phyloP scores from a whole-genome alignment of 2,888 invertebrate species.

The Mythimna albipuncta region DNA sequence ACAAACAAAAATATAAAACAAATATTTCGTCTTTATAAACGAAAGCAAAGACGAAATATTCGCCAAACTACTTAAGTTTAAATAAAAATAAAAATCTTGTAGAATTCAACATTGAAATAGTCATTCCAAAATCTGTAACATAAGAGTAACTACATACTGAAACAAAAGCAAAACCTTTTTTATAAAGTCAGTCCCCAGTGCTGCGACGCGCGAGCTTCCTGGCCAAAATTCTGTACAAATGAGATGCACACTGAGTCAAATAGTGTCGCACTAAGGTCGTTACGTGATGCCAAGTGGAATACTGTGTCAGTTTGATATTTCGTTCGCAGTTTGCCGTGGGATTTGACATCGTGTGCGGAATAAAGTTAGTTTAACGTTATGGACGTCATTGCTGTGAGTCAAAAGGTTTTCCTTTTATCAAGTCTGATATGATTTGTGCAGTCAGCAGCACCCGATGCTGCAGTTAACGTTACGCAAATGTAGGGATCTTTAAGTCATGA shows the following conservation, averaged over 20 bases:
- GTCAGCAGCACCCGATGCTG: no score
- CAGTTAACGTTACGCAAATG: no score
- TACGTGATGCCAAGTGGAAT: conserved; percentile 33
- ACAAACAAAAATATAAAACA: no score
- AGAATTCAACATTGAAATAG: no score
- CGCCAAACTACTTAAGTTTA: no score
- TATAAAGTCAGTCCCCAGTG: conserved; percentile 27
- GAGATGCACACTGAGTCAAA: conserved; percentile 42
- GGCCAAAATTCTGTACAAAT: conserved; percentile 45
- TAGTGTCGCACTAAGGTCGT: conserved; percentile 36
- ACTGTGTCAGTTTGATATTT: conserved; percentile 39
- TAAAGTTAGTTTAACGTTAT: conserved; percentile 16
- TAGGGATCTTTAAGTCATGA: no score
- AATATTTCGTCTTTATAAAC: no score
- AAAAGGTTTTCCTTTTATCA: no score
- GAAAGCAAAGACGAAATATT: no score
- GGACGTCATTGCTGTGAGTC: not conserved
- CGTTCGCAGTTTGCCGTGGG: conserved; percentile 15
- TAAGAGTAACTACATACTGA: not conserved
- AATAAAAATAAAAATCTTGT: no score
- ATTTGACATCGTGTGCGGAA: conserved; percentile 20
- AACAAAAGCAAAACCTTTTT: conserved; percentile 7
- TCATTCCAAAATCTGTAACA: not conserved
- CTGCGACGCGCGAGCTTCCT: not conserved
- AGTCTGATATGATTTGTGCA: no score